Percentiles rank a stretch among this genome's conserved stretches.
These are phyloP conservation scores for Stegophylla sp. DNA, from an alignment of 2,888 invertebrate species.

Conservation along the genomic window DNA sequence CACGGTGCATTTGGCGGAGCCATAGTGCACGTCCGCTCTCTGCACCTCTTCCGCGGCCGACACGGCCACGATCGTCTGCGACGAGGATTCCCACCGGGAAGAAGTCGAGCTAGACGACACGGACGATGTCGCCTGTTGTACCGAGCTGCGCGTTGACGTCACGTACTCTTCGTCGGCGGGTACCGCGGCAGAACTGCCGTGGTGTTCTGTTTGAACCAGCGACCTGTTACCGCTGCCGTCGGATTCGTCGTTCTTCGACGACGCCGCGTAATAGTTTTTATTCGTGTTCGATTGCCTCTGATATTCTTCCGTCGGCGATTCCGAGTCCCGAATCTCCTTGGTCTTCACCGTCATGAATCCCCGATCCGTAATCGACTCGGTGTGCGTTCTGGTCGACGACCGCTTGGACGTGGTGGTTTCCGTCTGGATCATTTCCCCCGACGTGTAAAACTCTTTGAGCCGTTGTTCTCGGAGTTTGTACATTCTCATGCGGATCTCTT, in stretches of 20 bases:
- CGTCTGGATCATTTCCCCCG: slow-evolving; percentile 65
- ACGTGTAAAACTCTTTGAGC: slow-evolving; percentile 76
- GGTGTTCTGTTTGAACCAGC: slow-evolving; percentile 7
- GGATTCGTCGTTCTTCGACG: neutral
- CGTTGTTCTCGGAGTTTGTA: slow-evolving; percentile 82
- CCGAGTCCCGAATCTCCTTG: slow-evolving; percentile 80
- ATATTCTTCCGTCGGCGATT: slow-evolving; percentile 74
- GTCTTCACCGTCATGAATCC: slow-evolving; percentile 79
- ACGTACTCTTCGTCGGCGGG: slow-evolving; percentile 29
- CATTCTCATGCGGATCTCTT: slow-evolving; percentile 85
- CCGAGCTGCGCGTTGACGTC: neutral
- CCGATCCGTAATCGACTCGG: slow-evolving; percentile 77
- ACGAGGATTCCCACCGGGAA: slow-evolving; percentile 36
- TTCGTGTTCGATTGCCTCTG: slow-evolving; percentile 60
- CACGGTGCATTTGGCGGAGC: neutral
- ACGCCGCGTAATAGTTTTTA: slow-evolving; percentile 20
- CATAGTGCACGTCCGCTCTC: slow-evolving; percentile 12
- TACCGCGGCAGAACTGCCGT: neutral
- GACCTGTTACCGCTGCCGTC: neutral
- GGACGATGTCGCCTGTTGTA: neutral
- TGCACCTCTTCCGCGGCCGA: slow-evolving; percentile 54
- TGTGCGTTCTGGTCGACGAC: slow-evolving; percentile 66
- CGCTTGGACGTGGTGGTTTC: slow-evolving; percentile 46
- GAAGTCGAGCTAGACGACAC: slow-evolving; percentile 17
- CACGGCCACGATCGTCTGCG: slow-evolving; percentile 28